phyloP scores from a whole-genome alignment of 2,888 invertebrate species.

The Torymus auratus region DNA sequence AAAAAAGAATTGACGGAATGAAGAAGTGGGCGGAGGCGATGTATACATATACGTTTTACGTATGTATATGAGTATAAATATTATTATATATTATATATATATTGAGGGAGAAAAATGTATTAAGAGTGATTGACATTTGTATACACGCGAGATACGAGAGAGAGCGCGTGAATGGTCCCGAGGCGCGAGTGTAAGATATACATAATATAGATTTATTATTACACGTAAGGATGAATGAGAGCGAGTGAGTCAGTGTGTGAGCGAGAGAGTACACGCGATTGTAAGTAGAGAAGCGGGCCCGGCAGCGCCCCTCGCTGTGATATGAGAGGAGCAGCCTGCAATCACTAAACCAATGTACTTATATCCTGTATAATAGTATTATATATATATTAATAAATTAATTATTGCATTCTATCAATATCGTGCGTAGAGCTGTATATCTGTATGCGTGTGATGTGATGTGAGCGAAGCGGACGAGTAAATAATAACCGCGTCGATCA shows the following conservation, averaged over 20 bases:
- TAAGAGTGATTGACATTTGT: slow-evolving; percentile 40
- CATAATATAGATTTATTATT: slow-evolving; percentile 50
- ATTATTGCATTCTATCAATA: slow-evolving; percentile 67
- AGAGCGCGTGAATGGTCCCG: background rate
- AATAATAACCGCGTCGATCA: too few species aligned
- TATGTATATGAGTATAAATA: slow-evolving; percentile 53
- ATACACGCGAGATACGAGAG: slow-evolving; percentile 28
- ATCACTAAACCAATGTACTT: slow-evolving; percentile 77
- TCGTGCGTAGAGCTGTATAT: slow-evolving; percentile 38
- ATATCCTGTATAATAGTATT: slow-evolving; percentile 76
- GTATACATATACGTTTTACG: slow-evolving; percentile 33
- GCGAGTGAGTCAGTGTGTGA: slow-evolving; percentile 7
- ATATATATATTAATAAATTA: slow-evolving; percentile 63
- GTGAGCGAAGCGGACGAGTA: background rate
- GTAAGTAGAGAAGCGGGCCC: slow-evolving; percentile 74
- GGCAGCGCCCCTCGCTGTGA: slow-evolving; percentile 77
- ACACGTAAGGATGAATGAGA: slow-evolving; percentile 13
- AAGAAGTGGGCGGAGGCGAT: background rate
- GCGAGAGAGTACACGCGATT: slow-evolving; percentile 53
- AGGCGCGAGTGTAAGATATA: slow-evolving; percentile 17
- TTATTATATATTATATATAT: slow-evolving; percentile 32
- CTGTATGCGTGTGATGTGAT: background rate
- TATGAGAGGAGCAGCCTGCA: slow-evolving; percentile 77
- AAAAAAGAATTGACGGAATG: background rate
- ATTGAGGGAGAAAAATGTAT: slow-evolving; percentile 31